Percentiles rank a stretch among this genome's conserved stretches.
phyloP scores from a whole-genome alignment of 1,140 invertebrate species.

The Agrypnia vestita region DNA sequence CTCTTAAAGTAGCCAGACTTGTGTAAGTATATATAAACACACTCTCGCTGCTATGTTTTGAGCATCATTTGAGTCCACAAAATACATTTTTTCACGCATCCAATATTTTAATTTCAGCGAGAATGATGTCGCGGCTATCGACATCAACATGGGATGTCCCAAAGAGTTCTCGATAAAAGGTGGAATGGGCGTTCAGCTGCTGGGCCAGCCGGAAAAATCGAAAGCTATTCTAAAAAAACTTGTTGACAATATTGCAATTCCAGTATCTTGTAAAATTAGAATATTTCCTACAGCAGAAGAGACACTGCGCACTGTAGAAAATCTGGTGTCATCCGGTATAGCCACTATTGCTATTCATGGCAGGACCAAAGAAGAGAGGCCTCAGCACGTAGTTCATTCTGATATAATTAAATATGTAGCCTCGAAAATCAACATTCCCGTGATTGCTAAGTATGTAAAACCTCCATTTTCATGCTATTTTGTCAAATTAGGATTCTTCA shows the following conservation, averaged over 20 bases:
- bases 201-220: slow-evolving; percentile 83
- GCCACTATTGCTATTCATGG: slow-evolving; percentile 96
- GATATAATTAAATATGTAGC: slow-evolving; percentile 85
- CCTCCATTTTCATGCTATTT: neutral
- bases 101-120: slow-evolving; percentile 76
- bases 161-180: slow-evolving; percentile 98
- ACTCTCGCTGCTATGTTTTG: no score
- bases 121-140: slow-evolving; percentile 94
- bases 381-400: slow-evolving; percentile 87
- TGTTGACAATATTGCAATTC: slow-evolving; percentile 83
- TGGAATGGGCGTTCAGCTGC: slow-evolving; percentile 94
- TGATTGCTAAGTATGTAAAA: slow-evolving; percentile 90
- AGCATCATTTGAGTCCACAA: no score
- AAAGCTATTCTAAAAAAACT: slow-evolving; percentile 87
- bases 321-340: slow-evolving; percentile 89
- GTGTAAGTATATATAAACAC: slow-evolving; percentile 75
- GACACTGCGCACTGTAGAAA: slow-evolving; percentile 84
- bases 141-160: slow-evolving; percentile 99
- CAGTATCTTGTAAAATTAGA: slow-evolving; percentile 97
- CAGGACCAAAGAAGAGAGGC: slow-evolving; percentile 89
- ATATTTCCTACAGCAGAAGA: slow-evolving; percentile 81
- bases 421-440: slow-evolving; percentile 85
- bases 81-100: no score
- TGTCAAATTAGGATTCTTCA: slow-evolving; percentile 65
- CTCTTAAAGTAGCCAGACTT: slow-evolving; percentile 88